A percentile compares a stretch with the other conserved stretches of the same genome.
Evolutionary conservation across 2,113 vertebrate species (phyloP).

Genomic region (Oreochromis spilurus): DNA sequence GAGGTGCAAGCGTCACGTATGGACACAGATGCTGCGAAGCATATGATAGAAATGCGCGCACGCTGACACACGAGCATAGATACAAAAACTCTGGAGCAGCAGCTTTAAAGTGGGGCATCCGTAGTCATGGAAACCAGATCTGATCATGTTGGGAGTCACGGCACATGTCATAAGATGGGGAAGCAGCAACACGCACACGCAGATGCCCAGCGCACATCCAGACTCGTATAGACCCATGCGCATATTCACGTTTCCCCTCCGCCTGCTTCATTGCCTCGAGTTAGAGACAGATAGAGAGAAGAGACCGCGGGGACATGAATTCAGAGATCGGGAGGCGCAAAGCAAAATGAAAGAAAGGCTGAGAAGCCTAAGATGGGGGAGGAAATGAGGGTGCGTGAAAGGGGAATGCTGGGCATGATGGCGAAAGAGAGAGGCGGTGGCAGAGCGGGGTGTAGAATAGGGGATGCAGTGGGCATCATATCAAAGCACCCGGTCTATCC

Average conservation of each 20-base stretch:
- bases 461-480: conserved; percentile 62
- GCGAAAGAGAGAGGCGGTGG: conserved; percentile 19
- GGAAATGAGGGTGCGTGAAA: conserved; percentile 4
- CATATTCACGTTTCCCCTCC: neutral
- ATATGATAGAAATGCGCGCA: neutral
- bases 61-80: conserved; percentile 10
- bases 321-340: conserved; percentile 18
- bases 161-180: conserved; percentile 63
- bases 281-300: neutral
- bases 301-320: neutral
- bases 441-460: conserved; percentile 41
- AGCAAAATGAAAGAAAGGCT: conserved; percentile 41
- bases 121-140: conserved; percentile 71
- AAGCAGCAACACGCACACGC: neutral
- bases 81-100: conserved; percentile 33
- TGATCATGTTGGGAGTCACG: conserved; percentile 56
- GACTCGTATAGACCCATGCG: neutral
- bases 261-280: conserved; percentile 11
- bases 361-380: conserved; percentile 32
- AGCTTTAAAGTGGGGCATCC: conserved; percentile 67
- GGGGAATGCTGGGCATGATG: conserved; percentile 22
- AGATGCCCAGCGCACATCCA: conserved; percentile 8
- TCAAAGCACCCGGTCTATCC: conserved; percentile 67
- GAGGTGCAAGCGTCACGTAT: neutral
- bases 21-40: neutral